Evolutionary conservation across 2,888 invertebrate genomes (phyloP), one percentile per base, ranked within the genome.

Genomic region (Tricholauxania praeusta): DNA sequence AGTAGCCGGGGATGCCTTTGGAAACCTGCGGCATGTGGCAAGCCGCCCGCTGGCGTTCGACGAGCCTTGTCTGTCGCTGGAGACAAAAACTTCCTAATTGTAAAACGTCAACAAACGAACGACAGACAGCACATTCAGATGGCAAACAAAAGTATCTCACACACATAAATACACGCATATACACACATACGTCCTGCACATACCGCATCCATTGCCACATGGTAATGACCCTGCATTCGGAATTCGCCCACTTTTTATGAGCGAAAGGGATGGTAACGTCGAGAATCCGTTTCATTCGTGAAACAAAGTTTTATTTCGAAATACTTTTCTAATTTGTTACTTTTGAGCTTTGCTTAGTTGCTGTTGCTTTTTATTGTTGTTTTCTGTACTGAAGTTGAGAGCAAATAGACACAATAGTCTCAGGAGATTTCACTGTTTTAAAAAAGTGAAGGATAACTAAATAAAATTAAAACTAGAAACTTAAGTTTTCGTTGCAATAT

Each of bases 261-360:
- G 51, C 48, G 32, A 62, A 62, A 39, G 22, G 17, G 47, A 32
- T 62, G 17, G 47, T 12, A 1, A 48, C 48, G 32, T 10, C 22
- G 8, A 1, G 28, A 32, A n/a, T 39, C 39, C 49, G 32, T 8
- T 51, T 12, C 15, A 32, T 15, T 52, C 32, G 52, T n/a, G 32
- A 32, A 15, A 15, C 52, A 52, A 65, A 65, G 52, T 65, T 65
- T 65, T 65, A 32, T 65, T 52, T 39, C 39, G 15, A 52, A 65
- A 49, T 65, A 65, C 65, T 65, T 65, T 28, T 65, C 65, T 49
- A 65, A 65, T 49, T 65, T 65, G 65, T 19, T 65, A 51, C 64
- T 51, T 65, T 49, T 15, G 39, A 65, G 52, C 28, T 51, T 22
- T 51, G 39, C 5, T 39, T 6, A 15, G 49, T 49, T 15, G 52